phyloP scores from a whole-genome alignment of 1,140 invertebrate species.

The Sarcophaga peregrina region DNA sequence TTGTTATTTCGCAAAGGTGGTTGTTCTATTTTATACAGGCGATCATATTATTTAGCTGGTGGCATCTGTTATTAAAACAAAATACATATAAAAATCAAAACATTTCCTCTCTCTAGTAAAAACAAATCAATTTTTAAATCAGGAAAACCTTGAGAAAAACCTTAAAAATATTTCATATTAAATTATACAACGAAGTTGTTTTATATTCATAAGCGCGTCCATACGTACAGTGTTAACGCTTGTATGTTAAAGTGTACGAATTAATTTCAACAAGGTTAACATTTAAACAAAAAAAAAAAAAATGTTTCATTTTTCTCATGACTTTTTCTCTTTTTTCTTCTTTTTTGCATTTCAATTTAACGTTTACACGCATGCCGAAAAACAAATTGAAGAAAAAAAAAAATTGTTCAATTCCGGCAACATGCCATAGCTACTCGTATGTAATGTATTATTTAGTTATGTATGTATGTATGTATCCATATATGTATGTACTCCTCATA shows the following conservation, averaged over 20 bases:
- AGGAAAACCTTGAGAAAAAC: slow-evolving; percentile 40
- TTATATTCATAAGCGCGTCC: neutral
- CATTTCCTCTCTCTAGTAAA: neutral
- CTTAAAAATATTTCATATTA: neutral
- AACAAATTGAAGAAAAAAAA: too few species aligned
- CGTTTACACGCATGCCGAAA: too few species aligned
- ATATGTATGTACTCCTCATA: too few species aligned
- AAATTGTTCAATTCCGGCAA: too few species aligned
- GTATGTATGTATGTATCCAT: too few species aligned
- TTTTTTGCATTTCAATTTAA: too few species aligned
- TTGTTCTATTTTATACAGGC: slow-evolving; percentile 36
- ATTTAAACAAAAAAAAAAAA: neutral
- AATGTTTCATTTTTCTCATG: too few species aligned
- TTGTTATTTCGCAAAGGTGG: slow-evolving; percentile 17
- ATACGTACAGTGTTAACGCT: neutral
- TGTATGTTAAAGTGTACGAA: slow-evolving; percentile 24
- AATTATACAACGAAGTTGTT: neutral
- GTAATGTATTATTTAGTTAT: too few species aligned
- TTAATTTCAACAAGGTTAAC: slow-evolving; percentile 39
- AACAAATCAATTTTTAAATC: neutral
- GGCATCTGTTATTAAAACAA: neutral
- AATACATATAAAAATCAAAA: neutral
- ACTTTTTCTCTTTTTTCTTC: too few species aligned
- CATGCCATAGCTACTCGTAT: too few species aligned
- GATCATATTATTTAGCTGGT: slow-evolving; percentile 18